Percentiles rank a stretch among this genome's conserved stretches.
Conservation (phyloP, 1,140 invertebrate genomes). For the Drosophila ogumai region DNA sequence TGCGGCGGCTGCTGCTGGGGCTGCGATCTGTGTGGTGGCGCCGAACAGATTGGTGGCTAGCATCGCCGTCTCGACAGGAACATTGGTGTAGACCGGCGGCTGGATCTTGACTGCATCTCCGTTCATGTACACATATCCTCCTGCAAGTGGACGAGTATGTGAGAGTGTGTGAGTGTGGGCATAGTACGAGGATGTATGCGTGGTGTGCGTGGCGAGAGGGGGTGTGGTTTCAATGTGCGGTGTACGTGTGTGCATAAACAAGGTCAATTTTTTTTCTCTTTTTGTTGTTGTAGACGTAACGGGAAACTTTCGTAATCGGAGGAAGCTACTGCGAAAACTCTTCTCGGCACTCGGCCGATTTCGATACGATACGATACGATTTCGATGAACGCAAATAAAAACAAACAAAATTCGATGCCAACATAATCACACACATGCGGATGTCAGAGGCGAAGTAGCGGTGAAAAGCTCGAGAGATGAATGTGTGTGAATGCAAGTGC, state of each 20-base stretch:
- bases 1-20: slow-evolving; percentile 66
- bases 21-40: slow-evolving; percentile 78
- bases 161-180: slow-evolving; percentile 4
- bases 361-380: slow-evolving; percentile 17
- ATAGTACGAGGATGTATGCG: slow-evolving; percentile 15
- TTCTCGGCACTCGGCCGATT: slow-evolving; percentile 20
- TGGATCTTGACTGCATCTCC: slow-evolving; percentile 83
- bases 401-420: slow-evolving; percentile 41
- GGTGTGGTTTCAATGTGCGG: slow-evolving; percentile 14
- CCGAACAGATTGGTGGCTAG: slow-evolving; percentile 81
- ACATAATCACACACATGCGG: slow-evolving; percentile 28
- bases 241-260: slow-evolving; percentile 39
- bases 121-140: slow-evolving; percentile 84
- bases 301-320: slow-evolving; percentile 48
- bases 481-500: slow-evolving; percentile 26
- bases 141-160: slow-evolving; percentile 37
- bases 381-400: slow-evolving; percentile 26
- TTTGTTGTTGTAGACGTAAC: slow-evolving; percentile 48
- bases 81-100: slow-evolving; percentile 79
- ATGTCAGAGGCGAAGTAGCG: slow-evolving; percentile 15
- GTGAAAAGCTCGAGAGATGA: slow-evolving; percentile 17
- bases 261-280: slow-evolving; percentile 31
- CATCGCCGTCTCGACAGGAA: slow-evolving; percentile 84
- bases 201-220: slow-evolving; percentile 15
- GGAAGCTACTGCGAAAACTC: slow-evolving; percentile 34